phyloP scores from a whole-genome alignment of 2,113 vertebrate species.

The Uria aalge region DNA sequence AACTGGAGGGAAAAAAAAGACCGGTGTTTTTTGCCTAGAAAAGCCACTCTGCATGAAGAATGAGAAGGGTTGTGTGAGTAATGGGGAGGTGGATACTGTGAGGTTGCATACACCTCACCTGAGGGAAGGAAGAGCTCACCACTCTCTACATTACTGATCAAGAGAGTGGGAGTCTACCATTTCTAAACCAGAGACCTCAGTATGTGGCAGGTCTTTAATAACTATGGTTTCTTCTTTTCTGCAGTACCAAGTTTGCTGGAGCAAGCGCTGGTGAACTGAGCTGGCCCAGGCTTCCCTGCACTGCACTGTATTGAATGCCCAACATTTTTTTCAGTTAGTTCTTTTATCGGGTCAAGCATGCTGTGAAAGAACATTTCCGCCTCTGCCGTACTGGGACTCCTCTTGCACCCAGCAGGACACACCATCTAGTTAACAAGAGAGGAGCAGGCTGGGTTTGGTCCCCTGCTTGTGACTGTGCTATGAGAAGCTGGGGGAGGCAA shows the following conservation, averaged over 20 bases:
- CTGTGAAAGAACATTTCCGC: no score
- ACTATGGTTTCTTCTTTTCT: not conserved
- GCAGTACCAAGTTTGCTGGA: not conserved
- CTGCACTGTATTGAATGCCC: not conserved
- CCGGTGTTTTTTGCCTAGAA: not conserved
- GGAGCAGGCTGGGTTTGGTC: not conserved
- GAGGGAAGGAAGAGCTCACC: not conserved
- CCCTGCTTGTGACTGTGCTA: no score
- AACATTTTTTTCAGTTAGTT: not conserved
- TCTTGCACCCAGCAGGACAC: not conserved
- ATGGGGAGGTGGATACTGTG: not conserved
- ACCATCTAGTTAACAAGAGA: not conserved
- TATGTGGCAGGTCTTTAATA: not conserved
- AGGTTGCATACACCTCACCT: not conserved
- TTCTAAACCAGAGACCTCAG: not conserved
- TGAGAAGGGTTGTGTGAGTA: not conserved
- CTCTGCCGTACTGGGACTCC: not conserved
- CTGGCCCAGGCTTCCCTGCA: not conserved
- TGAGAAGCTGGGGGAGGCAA: no score
- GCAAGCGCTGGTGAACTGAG: no score
- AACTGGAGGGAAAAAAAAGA: not conserved
- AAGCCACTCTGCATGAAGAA: not conserved
- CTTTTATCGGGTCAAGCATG: not conserved
- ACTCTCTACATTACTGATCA: not conserved
- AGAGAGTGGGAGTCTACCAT: no score